Percentiles rank a stretch among this genome's conserved stretches.
Conservation (phyloP, 2,113 vertebrate genomes). For the Symphodus melops region DNA sequence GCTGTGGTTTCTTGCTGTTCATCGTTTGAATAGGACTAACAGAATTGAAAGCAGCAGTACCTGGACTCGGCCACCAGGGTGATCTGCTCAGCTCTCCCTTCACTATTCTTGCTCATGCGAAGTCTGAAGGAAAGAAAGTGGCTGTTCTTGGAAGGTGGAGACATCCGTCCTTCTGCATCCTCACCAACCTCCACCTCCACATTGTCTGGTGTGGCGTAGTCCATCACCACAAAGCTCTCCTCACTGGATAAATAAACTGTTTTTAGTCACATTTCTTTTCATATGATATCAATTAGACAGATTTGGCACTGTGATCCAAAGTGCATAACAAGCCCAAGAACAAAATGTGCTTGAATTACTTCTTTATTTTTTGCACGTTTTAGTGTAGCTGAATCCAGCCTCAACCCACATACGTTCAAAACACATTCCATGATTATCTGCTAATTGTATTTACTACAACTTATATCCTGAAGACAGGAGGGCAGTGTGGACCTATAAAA, state of each 20-base stretch:
- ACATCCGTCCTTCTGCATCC: slow-evolving; percentile 57
- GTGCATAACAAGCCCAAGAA: not conserved
- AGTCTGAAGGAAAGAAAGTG: slow-evolving; percentile 83
- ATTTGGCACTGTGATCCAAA: not conserved
- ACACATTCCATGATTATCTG: not conserved
- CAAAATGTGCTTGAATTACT: not conserved
- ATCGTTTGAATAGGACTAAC: no score
- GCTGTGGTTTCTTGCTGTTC: not conserved
- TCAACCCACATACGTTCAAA: not conserved
- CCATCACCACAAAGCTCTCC: slow-evolving; percentile 88
- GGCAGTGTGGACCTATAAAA: not conserved
- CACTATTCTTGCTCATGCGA: slow-evolving; percentile 88
- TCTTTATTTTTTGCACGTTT: no score
- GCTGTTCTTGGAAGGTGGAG: slow-evolving; percentile 60
- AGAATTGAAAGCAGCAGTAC: slow-evolving; percentile 72
- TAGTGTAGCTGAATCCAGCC: not conserved
- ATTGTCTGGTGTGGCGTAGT: slow-evolving; percentile 90
- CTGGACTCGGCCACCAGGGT: slow-evolving; percentile 85
- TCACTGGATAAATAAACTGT: slow-evolving; percentile 79
- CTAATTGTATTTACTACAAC: slow-evolving; percentile 11
- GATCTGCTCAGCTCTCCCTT: slow-evolving; percentile 85
- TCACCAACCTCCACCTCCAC: slow-evolving; percentile 83
- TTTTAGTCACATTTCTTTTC: not conserved
- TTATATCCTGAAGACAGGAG: slow-evolving; percentile 9
- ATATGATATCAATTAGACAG: not conserved